Base-by-base conservation (phyloP, 2,113 vertebrate species). In the Brachyhypopomus gauderio region DNA sequence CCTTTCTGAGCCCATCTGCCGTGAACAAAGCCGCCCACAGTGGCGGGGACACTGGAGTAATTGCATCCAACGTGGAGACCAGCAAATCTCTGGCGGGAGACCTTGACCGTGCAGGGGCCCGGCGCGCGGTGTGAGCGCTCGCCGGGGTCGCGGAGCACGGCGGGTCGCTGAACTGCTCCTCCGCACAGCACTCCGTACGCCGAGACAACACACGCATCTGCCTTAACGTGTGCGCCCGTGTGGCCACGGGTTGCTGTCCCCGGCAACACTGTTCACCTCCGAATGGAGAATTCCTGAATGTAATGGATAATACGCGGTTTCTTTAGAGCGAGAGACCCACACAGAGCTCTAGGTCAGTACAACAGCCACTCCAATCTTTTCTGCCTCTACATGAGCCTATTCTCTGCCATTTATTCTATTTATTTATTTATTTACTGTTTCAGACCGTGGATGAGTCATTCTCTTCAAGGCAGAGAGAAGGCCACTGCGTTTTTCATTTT, bases 21-120 rank as follows among this genome's bases (percentile, higher is more conserved):
- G 19, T 19, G 84, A 83, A 85, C 77, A 85, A 85, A 85, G 78
- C 80, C 84, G 77, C 69, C 84, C 81, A 80, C 84, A 71, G 67
- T 14, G 45, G 2, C 45, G 45, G 45, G 9, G 9, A 52, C 12
- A 12, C 45, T 14, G 2, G 9, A 48, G 84, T 80, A 83, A 85
- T 85, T 85, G 77, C 81, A 80, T 83, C 75, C 77, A 85, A 77
- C n/a, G 72, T 59, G 17, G 62, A 80, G 45, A 71, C 34, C 52
- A 55, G 60, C 75, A 25, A 67, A 82, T 83, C 72, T 72, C 30
- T 75, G 27, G n/a, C 62, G 36, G 27, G 75, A 69, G 79, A 80
- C 84, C 84, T 85, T 85, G 81, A 83, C 84, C 67, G 48, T 30
- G 69, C 60, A 60, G 63, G n/a, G 30, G 56, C 58, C 59, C 73